These are phyloP conservation scores for Enteromius treurensis DNA, from an alignment of 2,797 vertebrate genomes.

Conservation along the genomic window DNA sequence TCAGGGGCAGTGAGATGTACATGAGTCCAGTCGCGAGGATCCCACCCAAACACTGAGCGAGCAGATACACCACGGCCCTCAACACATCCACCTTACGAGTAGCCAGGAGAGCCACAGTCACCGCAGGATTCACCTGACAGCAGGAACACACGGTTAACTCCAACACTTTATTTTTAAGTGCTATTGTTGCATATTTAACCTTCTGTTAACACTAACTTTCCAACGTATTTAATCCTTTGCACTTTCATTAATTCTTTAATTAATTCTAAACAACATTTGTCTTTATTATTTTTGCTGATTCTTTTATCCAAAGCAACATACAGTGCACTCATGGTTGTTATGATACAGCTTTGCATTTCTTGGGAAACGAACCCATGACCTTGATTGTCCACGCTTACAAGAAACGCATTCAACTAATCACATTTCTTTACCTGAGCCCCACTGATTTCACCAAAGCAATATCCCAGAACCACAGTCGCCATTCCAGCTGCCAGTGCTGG, in stretches of 20 bases:
- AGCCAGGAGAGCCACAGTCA: constrained; percentile 83
- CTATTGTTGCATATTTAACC: background rate
- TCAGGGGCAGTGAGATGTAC: constrained; percentile 74
- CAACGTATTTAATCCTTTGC: background rate
- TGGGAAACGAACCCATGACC: background rate
- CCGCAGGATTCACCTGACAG: constrained; percentile 80
- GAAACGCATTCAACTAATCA: background rate
- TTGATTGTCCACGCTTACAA: background rate
- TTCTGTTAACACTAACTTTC: background rate
- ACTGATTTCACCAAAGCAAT: constrained; percentile 83
- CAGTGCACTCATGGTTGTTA: background rate
- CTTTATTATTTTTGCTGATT: background rate
- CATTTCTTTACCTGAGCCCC: constrained; percentile 78
- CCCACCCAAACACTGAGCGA: constrained; percentile 84
- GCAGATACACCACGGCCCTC: constrained; percentile 69
- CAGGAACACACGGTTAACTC: constrained; percentile 16
- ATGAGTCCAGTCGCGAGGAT: constrained; percentile 75
- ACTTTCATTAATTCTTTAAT: background rate
- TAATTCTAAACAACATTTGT: background rate
- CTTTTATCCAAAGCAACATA: background rate
- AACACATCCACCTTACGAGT: constrained; percentile 78
- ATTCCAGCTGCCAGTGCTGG: constrained; percentile 81
- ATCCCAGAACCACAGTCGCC: constrained; percentile 73
- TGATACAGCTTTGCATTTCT: background rate
- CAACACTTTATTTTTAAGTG: background rate